These are phyloP conservation scores for Incurvaria masculella DNA, from an alignment of 2,888 invertebrate species.

Conservation along the genomic window DNA sequence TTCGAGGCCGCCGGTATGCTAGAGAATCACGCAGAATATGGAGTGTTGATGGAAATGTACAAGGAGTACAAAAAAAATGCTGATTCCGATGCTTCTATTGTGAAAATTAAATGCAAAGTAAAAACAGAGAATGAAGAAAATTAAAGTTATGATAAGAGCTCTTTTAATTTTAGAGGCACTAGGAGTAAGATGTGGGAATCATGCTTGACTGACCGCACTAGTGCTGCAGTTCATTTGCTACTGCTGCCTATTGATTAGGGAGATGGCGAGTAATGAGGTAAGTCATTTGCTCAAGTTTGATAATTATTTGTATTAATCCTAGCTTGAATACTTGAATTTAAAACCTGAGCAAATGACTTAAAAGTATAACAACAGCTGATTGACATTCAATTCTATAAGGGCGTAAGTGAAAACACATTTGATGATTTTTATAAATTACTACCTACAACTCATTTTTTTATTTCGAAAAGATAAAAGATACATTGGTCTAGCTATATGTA, in stretches of 20 bases:
- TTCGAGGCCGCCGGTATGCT: slow-evolving; percentile 23
- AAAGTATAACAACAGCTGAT: not conserved
- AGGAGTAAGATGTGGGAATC: not conserved
- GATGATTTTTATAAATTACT: not conserved
- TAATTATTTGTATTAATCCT: not conserved
- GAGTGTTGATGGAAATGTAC: slow-evolving; percentile 23
- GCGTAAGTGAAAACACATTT: not conserved
- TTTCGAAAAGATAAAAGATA: not conserved
- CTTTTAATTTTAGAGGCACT: slow-evolving; percentile 1
- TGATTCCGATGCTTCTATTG: slow-evolving; percentile 1
- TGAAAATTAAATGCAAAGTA: slow-evolving; percentile 1
- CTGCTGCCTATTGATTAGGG: slow-evolving; percentile 16
- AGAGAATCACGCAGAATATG: slow-evolving; percentile 25
- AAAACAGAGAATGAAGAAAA: slow-evolving; percentile 6
- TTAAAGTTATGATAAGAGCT: slow-evolving; percentile 2
- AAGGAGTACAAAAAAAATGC: slow-evolving; percentile 16
- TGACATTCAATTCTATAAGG: not conserved
- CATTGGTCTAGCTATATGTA: not conserved
- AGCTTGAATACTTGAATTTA: slow-evolving; percentile 5
- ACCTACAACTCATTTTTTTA: not conserved
- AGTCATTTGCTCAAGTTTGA: not conserved
- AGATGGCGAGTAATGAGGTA: no score
- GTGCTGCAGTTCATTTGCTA: not conserved
- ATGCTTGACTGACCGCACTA: no score
- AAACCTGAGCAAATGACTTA: not conserved